These are phyloP conservation scores for Chionis minor DNA, from an alignment of 2,113 vertebrate genomes.

Conservation along the genomic window DNA sequence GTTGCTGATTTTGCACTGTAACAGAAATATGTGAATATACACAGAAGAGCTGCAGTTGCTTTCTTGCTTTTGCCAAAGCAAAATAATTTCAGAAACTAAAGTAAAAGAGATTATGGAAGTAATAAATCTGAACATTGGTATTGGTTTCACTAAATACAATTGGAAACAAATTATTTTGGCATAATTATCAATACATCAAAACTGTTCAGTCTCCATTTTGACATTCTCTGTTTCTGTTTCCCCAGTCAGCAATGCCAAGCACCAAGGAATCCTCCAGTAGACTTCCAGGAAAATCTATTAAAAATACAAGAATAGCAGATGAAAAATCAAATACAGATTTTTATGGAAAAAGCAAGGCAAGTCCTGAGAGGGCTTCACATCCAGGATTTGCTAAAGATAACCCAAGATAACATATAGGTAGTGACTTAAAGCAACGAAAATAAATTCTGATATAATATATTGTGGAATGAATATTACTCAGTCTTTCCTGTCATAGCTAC, in stretches of 20 bases:
- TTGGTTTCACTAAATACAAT: background rate
- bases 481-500: background rate
- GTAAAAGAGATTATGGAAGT: background rate
- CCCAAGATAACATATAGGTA: background rate
- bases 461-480: background rate
- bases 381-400: background rate
- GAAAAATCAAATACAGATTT: background rate
- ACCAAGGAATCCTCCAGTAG: background rate
- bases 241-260: background rate
- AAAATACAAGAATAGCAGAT: background rate
- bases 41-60: background rate
- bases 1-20: background rate
- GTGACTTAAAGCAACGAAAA: background rate
- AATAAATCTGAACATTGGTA: background rate
- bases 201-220: background rate
- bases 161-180: background rate
- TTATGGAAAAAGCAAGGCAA: background rate
- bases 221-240: background rate
- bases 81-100: background rate
- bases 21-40: background rate
- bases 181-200: background rate
- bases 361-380: background rate
- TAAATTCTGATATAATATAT: background rate
- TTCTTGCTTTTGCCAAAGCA: background rate
- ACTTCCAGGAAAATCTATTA: background rate